Evolutionary conservation across 1,140 invertebrate genomes (phyloP).

Genomic region (Oreohelix idahoensis): DNA sequence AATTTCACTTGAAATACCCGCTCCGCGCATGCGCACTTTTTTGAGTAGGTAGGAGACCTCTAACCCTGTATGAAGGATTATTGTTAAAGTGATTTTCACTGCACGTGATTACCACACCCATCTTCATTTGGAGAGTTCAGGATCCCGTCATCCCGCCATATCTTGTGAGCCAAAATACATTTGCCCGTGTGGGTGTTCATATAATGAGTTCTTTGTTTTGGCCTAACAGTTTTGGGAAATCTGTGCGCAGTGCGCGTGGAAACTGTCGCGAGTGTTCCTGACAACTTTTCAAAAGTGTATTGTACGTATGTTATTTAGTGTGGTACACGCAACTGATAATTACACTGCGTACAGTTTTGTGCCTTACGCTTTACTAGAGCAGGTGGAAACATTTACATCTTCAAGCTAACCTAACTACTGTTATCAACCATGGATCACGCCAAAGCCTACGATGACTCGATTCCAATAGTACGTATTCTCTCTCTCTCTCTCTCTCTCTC

Average conservation of each 20-base stretch:
- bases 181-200: background rate
- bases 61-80: background rate
- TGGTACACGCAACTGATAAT: no score
- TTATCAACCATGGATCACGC: background rate
- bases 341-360: background rate
- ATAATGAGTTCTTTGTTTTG: background rate
- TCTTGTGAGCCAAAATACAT: background rate
- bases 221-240: background rate
- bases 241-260: background rate
- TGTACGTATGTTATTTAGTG: background rate
- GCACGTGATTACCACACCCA: background rate
- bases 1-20: no score
- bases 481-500: no score
- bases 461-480: slow-evolving; percentile 2
- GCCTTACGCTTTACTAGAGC: background rate
- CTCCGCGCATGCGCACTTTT: no score
- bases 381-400: background rate
- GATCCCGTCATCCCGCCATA: background rate
- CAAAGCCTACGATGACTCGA: background rate
- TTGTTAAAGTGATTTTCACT: background rate
- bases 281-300: background rate
- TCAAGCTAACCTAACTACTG: background rate
- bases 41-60: background rate
- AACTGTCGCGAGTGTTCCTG: background rate
- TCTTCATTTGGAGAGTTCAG: background rate